Base-by-base conservation (phyloP, 2,797 vertebrate genomes). In the Sebastes trivittatus region DNA sequence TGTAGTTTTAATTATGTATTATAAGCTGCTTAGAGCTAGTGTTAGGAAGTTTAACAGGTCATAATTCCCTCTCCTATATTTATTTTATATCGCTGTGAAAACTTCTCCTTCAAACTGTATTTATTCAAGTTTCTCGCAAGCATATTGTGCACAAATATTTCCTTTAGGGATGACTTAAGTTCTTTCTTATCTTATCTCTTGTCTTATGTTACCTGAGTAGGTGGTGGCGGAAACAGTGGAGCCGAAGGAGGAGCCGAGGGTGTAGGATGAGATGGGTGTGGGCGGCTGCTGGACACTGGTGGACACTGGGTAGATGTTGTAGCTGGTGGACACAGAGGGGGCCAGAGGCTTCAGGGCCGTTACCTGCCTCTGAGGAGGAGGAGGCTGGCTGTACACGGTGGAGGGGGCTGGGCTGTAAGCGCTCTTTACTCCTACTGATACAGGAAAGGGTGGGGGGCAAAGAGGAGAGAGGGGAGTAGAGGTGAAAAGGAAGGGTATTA, bases 341-440 rank as follows among this genome's bases (percentile, higher is more conserved):
- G 93, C 94, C 23, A 95, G 87, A 3, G 91, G 91, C 78, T 95
- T 95, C 16, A 96, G 86, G 0, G 94, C 87, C 0, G 95, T 93
- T n/a, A 94, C 94, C 85, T 95, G 95, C 62, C 93, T 91, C 79
- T 94, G 95, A n/a, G 95, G 93, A 10, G 94, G 95, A 13, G 94
- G 95, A 0, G 88, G 92, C 77, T 95, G 96, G 81, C 89, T 96
- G 89, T 96, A 97, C 38, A 89, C 93, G 2, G 95, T 91, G 76
- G 91, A 87, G 58, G 93, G 91, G 8, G 86, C 93, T 5, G 95
- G 93, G 80, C 87, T 94, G 78, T 95, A 96, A 23, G 91, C 89
- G 4, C 85, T 94, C 90, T 96, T 95, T 18, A 95, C 92, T 55
- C 94, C 96, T 81, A 93, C 81, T 83, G 78, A 74, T n/a, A 66